These are phyloP conservation scores for Cybosia mesomella DNA, from an alignment of 2,888 invertebrate species.

Conservation along the genomic window DNA sequence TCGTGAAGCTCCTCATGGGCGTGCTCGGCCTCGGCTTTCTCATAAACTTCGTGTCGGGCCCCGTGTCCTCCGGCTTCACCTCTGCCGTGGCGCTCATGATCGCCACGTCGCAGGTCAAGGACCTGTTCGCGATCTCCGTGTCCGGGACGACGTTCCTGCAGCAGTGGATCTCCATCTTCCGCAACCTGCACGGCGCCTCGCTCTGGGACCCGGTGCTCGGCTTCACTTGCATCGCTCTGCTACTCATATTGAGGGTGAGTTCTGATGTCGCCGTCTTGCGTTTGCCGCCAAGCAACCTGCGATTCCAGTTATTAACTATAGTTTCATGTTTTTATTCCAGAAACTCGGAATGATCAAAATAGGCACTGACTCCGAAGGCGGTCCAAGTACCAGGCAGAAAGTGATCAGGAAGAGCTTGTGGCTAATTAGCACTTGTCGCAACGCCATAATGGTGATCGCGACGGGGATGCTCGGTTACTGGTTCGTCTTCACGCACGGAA, in stretches of 20 bases:
- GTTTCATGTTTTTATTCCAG: slow-evolving; percentile 73
- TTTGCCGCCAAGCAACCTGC: not conserved
- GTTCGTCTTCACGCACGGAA: slow-evolving; percentile 81
- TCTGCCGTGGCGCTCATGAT: slow-evolving; percentile 96
- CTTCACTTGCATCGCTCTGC: slow-evolving; percentile 90
- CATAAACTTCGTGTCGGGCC: slow-evolving; percentile 96
- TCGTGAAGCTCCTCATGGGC: slow-evolving; percentile 93
- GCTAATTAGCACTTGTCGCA: slow-evolving; percentile 93
- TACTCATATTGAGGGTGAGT: slow-evolving; percentile 92
- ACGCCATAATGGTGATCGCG: slow-evolving; percentile 93
- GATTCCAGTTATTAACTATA: not conserved
- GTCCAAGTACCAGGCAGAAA: slow-evolving; percentile 85
- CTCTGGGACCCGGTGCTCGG: slow-evolving; percentile 93
- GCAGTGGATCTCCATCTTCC: slow-evolving; percentile 91
- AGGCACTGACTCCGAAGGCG: slow-evolving; percentile 85
- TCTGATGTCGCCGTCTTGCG: not conserved
- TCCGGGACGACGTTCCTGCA: slow-evolving; percentile 92
- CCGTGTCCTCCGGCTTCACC: slow-evolving; percentile 96
- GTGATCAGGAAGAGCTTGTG: slow-evolving; percentile 90
- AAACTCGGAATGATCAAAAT: slow-evolving; percentile 89
- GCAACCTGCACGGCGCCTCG: slow-evolving; percentile 88
- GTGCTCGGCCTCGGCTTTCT: slow-evolving; percentile 94
- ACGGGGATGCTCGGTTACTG: slow-evolving; percentile 91
- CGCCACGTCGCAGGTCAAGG: slow-evolving; percentile 95
- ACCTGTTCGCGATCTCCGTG: slow-evolving; percentile 91